Conservation (phyloP, 2,888 invertebrate genomes). For the Coecobrya sp. region DNA sequence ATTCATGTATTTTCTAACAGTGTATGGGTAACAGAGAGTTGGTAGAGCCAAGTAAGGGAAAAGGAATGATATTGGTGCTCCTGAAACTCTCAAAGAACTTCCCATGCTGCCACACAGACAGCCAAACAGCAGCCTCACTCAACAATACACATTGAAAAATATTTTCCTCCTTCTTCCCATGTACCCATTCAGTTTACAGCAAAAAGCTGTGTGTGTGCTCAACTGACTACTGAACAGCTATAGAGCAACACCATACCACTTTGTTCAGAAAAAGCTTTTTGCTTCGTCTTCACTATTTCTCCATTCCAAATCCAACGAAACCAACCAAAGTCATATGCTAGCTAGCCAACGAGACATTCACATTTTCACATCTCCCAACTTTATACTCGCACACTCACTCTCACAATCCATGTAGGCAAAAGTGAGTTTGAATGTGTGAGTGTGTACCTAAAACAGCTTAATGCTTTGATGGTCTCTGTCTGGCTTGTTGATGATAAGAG, state of each 20-base stretch:
- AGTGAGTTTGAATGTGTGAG: neutral
- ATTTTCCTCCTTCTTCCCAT: constrained; percentile 10
- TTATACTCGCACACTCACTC: neutral
- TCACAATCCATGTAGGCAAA: neutral
- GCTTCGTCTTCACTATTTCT: neutral
- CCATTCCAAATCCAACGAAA: neutral
- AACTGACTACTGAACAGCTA: neutral
- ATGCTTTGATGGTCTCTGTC: neutral
- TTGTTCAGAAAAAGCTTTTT: neutral
- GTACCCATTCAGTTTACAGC: neutral
- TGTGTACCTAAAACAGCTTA: neutral
- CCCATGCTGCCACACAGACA: constrained; percentile 74
- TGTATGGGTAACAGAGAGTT: neutral
- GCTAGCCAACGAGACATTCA: neutral
- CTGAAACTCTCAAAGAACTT: constrained; percentile 70
- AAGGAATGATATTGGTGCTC: constrained; percentile 56
- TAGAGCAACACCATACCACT: neutral
- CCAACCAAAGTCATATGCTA: neutral
- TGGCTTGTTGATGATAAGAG: constrained; percentile 49
- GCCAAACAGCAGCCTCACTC: constrained; percentile 68
- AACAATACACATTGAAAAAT: neutral
- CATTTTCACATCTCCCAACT: neutral
- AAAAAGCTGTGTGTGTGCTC: neutral
- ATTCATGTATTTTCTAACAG: constrained; percentile 26
- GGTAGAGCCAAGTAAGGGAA: neutral